phyloP scores from a whole-genome alignment of 2,888 invertebrate species.

The Acrocera orbiculus region DNA sequence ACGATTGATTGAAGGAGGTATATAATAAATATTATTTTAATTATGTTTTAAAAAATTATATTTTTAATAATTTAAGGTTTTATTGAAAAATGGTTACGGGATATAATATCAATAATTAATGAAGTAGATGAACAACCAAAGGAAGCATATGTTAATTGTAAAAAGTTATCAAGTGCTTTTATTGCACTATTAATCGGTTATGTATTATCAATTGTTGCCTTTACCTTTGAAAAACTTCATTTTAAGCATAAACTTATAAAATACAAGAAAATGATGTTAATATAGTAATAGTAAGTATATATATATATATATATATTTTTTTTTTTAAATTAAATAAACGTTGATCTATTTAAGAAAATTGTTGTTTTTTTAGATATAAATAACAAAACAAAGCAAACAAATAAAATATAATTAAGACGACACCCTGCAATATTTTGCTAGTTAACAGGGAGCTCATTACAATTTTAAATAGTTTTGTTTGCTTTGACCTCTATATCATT shows the following conservation, averaged over 20 bases:
- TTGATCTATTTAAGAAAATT: no score
- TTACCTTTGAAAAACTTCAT: conserved; percentile 45
- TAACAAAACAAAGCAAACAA: no score
- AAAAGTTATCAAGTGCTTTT: conserved; percentile 60
- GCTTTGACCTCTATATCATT: no score
- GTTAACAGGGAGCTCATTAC: no score
- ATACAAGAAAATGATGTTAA: no score
- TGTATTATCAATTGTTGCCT: conserved; percentile 35
- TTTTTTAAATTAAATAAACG: no score
- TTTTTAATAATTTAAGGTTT: conserved; percentile 38
- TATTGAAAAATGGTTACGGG: conserved; percentile 60
- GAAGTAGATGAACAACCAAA: conserved; percentile 40
- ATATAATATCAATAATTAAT: conserved; percentile 43
- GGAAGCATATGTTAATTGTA: conserved; percentile 62
- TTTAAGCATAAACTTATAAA: conserved; percentile 46
- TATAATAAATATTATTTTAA: background rate
- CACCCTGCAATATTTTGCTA: no score
- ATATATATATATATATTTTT: no score
- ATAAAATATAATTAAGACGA: no score
- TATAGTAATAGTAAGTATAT: no score
- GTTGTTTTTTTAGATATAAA: no score
- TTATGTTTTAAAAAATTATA: background rate
- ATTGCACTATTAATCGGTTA: conserved; percentile 56
- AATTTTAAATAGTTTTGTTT: no score
- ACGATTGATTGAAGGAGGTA: conserved; percentile 53